A percentile compares a stretch with the other conserved stretches of the same genome.
Conservation (phyloP, 2,797 vertebrate species). For the Melanotaenia parkinsoni region DNA sequence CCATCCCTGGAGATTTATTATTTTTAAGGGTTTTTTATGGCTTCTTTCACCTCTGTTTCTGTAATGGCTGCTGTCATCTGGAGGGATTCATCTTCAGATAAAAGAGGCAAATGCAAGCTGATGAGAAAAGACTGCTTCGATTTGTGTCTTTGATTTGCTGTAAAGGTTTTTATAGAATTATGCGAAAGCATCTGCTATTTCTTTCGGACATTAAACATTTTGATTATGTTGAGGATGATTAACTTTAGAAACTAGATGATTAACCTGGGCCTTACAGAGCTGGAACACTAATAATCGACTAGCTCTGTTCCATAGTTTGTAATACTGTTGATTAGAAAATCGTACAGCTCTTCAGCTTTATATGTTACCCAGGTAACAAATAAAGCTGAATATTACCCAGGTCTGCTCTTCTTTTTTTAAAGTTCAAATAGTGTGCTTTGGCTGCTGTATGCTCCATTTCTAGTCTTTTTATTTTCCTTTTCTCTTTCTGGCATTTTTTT, state of each 20-base stretch:
- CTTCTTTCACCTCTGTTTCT: too few relatives aligned
- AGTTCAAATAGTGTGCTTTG: background rate
- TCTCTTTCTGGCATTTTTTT: background rate
- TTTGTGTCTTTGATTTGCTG: too few relatives aligned
- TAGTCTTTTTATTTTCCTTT: conserved; percentile 1
- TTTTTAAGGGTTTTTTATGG: too few relatives aligned
- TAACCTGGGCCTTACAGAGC: background rate
- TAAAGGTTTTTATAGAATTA: too few relatives aligned
- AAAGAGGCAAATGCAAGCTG: too few relatives aligned
- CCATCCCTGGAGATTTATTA: too few relatives aligned
- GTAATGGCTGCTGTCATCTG: too few relatives aligned
- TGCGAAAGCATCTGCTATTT: too few relatives aligned
- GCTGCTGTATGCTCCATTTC: background rate
- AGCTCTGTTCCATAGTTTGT: background rate
- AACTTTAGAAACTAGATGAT: background rate
- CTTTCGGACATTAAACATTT: too few relatives aligned
- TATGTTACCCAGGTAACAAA: background rate
- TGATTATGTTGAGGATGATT: background rate
- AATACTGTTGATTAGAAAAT: background rate
- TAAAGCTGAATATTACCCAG: background rate
- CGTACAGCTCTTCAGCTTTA: background rate
- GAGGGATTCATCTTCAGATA: too few relatives aligned
- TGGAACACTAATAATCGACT: background rate
- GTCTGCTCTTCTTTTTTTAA: background rate
- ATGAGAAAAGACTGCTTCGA: too few relatives aligned